Conservation (phyloP, 35 echinoderm and acorn worm genomes). For the Hemicentrotus pulcherrimus region DNA sequence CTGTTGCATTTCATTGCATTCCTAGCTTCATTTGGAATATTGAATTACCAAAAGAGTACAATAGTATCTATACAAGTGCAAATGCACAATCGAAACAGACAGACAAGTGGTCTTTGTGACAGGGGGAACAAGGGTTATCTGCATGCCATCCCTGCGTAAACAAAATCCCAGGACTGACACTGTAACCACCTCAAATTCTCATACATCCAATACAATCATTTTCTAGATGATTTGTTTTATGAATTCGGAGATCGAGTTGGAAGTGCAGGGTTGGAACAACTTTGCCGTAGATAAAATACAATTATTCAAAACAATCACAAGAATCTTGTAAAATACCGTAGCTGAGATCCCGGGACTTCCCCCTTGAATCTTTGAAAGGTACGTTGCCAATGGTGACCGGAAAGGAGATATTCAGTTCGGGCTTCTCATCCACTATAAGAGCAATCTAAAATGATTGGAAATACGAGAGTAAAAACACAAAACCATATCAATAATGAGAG, state of each 20-base stretch:
- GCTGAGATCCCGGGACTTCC: conserved; percentile 54
- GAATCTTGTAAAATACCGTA: conserved; percentile 66
- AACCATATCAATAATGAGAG: too few relatives aligned
- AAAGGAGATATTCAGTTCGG: conserved; percentile 84
- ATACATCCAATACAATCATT: too few relatives aligned
- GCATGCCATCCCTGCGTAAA: too few relatives aligned
- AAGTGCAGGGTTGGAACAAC: not conserved
- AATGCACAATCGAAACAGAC: too few relatives aligned
- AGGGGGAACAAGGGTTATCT: too few relatives aligned
- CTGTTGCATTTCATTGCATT: too few relatives aligned
- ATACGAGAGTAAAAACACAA: not conserved
- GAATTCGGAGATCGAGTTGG: not conserved
- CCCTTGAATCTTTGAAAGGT: conserved; percentile 72
- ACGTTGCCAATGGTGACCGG: conserved; percentile 91
- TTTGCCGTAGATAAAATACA: not conserved
- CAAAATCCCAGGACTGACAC: too few relatives aligned
- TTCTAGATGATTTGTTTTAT: not conserved
- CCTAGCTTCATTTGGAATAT: too few relatives aligned
- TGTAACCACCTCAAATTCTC: too few relatives aligned
- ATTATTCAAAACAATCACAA: not conserved
- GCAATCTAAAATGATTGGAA: conserved; percentile 61
- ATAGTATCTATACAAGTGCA: too few relatives aligned
- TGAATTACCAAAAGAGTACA: too few relatives aligned
- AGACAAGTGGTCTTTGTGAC: too few relatives aligned
- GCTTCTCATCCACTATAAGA: conserved; percentile 91